Conservation (phyloP, 2,888 invertebrate genomes). For the Dryomyza anilis region DNA sequence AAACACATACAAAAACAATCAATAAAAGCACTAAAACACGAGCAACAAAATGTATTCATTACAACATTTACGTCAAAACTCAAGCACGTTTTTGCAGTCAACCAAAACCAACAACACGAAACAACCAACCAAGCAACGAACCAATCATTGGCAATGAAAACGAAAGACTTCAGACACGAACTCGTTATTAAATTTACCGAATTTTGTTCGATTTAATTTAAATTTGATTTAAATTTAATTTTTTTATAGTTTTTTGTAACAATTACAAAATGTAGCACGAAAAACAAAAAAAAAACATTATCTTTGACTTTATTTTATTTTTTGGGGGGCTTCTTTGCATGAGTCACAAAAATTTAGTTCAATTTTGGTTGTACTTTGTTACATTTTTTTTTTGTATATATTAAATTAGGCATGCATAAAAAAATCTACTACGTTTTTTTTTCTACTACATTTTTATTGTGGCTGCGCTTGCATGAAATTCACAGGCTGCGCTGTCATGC, state of each 20-base stretch:
- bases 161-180: constrained; percentile 26
- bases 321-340: background rate
- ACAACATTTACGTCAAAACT: background rate
- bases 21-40: background rate
- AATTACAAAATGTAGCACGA: no score
- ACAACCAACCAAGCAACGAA: background rate
- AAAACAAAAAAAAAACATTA: no score
- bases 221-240: background rate
- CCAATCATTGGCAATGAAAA: background rate
- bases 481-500: constrained; percentile 48
- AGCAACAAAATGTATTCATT: background rate
- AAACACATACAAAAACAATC: background rate
- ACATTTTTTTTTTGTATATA: no score
- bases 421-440: no score
- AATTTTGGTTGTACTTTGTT: no score
- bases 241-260: background rate
- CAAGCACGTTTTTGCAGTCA: background rate
- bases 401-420: no score
- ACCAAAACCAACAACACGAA: background rate
- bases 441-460: no score
- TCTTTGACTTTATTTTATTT: no score
- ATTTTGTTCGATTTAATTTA: background rate
- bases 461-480: constrained; percentile 29
- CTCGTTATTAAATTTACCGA: background rate
- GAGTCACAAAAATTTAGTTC: no score